phyloP scores from a whole-genome alignment of 2,797 vertebrate genomes.

The Dromococcyx pavoninus region DNA sequence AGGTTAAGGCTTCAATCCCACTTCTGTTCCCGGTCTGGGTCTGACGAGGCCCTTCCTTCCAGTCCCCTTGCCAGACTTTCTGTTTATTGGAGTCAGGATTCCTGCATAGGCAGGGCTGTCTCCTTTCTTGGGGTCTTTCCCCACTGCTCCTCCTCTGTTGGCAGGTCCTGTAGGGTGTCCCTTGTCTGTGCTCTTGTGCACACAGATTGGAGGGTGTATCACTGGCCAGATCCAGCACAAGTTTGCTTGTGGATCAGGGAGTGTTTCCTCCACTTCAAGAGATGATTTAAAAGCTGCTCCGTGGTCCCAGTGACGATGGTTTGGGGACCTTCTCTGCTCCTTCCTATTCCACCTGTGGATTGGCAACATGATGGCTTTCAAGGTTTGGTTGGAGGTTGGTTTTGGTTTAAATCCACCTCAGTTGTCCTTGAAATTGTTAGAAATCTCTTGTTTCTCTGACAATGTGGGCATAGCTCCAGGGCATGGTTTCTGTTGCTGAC shows the following conservation, averaged over 20 bases:
- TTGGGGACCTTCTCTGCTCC: not conserved
- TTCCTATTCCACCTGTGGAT: not conserved
- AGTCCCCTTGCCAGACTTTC: not conserved
- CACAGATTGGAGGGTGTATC: accelerated
- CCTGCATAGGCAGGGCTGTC: not conserved
- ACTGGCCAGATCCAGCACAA: not conserved
- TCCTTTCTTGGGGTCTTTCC: not conserved
- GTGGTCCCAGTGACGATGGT: accelerated
- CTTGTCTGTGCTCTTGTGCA: not conserved
- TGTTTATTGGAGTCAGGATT: not conserved
- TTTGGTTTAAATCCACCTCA: not conserved
- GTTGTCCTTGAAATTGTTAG: not conserved
- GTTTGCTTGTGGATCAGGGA: not conserved
- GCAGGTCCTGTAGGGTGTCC: slow-evolving; percentile 5
- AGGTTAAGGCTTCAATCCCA: slow-evolving; percentile 66
- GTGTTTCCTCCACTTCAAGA: not conserved
- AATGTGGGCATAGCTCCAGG: not conserved
- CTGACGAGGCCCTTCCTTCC: not conserved
- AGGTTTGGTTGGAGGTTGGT: not conserved
- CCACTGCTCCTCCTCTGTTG: not conserved
- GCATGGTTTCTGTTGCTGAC: not conserved
- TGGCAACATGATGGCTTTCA: not conserved
- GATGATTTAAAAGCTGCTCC: not conserved
- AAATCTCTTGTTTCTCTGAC: not conserved
- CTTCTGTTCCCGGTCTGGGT: slow-evolving; percentile 22